These are phyloP conservation scores for Propithecus deckenii DNA, from an alignment of 2,797 vertebrate genomes.

Conservation along the genomic window DNA sequence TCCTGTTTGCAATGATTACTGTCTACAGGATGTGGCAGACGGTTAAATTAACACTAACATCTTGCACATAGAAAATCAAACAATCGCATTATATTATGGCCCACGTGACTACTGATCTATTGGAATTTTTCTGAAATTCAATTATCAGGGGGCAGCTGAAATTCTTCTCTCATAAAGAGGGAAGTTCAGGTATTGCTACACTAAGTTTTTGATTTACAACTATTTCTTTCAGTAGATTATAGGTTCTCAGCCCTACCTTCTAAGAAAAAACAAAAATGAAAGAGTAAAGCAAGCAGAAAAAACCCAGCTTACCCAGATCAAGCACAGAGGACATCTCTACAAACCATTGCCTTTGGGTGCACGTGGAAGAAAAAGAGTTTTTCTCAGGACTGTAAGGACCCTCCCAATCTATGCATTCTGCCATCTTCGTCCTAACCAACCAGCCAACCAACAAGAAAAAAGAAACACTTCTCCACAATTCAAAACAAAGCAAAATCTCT, in stretches of 20 bases:
- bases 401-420: not conserved
- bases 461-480: not conserved
- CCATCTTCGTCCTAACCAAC: not conserved
- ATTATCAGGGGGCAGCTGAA: not conserved
- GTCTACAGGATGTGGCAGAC: not conserved
- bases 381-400: not conserved
- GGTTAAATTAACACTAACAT: not conserved
- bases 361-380: not conserved
- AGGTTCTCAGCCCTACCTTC: not conserved
- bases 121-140: not conserved
- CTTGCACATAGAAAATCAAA: not conserved
- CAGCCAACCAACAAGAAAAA: not conserved
- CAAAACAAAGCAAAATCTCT: not conserved
- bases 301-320: not conserved
- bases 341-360: not conserved
- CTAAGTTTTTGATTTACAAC: not conserved
- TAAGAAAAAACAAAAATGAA: not conserved
- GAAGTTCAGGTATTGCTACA: not conserved
- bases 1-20: not conserved
- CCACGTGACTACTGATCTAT: not conserved
- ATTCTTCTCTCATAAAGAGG: not conserved
- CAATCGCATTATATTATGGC: not conserved
- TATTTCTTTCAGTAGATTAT: not conserved
- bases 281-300: not conserved
- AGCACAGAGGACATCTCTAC: not conserved